Percentiles rank a stretch among this genome's conserved stretches.
Evolutionary conservation across 2,113 vertebrate genomes (phyloP).

Genomic region (Loxodonta africana): DNA sequence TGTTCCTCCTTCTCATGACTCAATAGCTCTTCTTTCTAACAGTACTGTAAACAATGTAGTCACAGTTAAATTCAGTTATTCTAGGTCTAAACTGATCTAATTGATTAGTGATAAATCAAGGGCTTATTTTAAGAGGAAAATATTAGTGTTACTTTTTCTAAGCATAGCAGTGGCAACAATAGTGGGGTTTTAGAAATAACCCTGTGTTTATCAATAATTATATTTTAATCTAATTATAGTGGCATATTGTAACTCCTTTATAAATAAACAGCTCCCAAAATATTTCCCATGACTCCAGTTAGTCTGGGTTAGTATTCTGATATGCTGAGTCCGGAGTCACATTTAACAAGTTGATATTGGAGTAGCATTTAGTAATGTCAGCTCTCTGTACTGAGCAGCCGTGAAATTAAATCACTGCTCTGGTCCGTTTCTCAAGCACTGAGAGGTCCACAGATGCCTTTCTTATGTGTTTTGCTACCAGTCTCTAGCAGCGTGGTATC

Average conservation of each 20-base stretch:
- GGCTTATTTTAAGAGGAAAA: constrained; percentile 62
- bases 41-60: constrained; percentile 18
- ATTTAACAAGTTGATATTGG: constrained; percentile 97
- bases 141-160: constrained; percentile 54
- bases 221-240: constrained; percentile 92
- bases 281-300: constrained; percentile 98
- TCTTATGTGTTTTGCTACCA: constrained; percentile 85
- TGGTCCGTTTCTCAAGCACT: constrained; percentile 87
- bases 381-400: constrained; percentile 90
- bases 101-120: constrained; percentile 47
- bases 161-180: constrained; percentile 60
- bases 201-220: constrained; percentile 86
- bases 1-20: constrained; percentile 15
- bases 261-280: constrained; percentile 97
- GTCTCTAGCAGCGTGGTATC: constrained; percentile 89
- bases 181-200: constrained; percentile 78
- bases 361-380: constrained; percentile 93
- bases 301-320: constrained; percentile 94
- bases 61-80: constrained; percentile 16
- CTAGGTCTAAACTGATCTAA: constrained; percentile 45
- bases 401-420: constrained; percentile 90
- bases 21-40: constrained; percentile 48
- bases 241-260: constrained; percentile 91
- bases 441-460: constrained; percentile 88
- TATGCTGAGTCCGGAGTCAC: constrained; percentile 93